Base-by-base conservation (phyloP, 64 coral and sea anemone species). In the Montipora sp. region DNA sequence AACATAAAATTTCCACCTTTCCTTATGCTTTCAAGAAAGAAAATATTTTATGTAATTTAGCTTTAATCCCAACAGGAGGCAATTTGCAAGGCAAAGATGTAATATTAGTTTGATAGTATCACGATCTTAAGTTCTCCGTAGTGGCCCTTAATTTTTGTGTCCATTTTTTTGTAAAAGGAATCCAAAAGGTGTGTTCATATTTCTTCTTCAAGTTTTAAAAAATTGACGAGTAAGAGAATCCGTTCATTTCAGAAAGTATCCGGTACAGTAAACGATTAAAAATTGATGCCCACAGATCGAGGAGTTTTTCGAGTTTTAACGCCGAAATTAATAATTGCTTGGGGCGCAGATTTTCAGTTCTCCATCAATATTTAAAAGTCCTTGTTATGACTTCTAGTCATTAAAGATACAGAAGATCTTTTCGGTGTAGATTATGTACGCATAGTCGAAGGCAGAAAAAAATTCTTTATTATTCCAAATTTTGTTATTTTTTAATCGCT, bases 361-460 rank as follows among this genome's bases (percentile, higher is more conserved):
- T 6, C 9, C 36, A 85, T 85, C 18, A 85, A 85, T 85, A 71
- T 85, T 85, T 49, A 85, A 71, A 14, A 71, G 16, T 23, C 6
- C 82, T 70, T 23, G 16, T 71, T 50, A 19, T 85, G 36, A 65
- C 78, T 22, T 9, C 18, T 1, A 23, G 47, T 21, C 22, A 19
- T 71, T 27, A 15, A 12, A 11, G 36, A 36, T 2, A 36, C 36
- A 2, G 36, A 36, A 36, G 36, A 36, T 36, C 36, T 36, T 36
- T 36, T 36, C 36, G 36, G 36, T 36, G 36, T 36, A 36, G 36
- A 36, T 36, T 36, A 36, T 36, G 36, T 36, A 36, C 36, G 15
- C 15, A 18, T 15, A 5, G 24, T 73, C 4, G 73, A 75, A 13
- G 23, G 7, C 6, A 46, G 36, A 11, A 73, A 44, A 13, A 14